Evolutionary conservation across 2,888 invertebrate genomes (phyloP).

Genomic region (Coleophora deauratella): DNA sequence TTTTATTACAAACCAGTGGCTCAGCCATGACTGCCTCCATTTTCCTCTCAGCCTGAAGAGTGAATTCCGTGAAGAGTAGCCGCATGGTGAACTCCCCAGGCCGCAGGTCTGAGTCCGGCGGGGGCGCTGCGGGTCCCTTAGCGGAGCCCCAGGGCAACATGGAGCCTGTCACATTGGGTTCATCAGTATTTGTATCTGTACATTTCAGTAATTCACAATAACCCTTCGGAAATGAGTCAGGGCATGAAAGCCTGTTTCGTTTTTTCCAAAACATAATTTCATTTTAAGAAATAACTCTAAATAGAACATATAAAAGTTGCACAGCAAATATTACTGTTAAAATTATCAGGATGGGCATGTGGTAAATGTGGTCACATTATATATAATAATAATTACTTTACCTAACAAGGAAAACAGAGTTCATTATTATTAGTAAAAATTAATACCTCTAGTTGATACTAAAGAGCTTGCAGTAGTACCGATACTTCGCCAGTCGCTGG

Average conservation of each 20-base stretch:
- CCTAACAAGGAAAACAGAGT: too few relatives aligned
- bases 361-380: too few relatives aligned
- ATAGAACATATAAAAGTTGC: too few relatives aligned
- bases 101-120: constrained; percentile 78
- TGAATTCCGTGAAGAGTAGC: constrained; percentile 95
- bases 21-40: constrained; percentile 96
- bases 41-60: constrained; percentile 94
- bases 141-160: constrained; percentile 89
- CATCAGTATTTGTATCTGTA: background rate
- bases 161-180: constrained; percentile 33
- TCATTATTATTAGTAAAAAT: too few relatives aligned
- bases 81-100: constrained; percentile 98
- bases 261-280: too few relatives aligned
- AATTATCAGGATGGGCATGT: too few relatives aligned
- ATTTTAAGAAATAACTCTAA: too few relatives aligned
- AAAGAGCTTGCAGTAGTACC: constrained; percentile 39
- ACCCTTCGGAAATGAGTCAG: too few relatives aligned
- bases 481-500: constrained; percentile 39
- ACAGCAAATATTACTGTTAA: too few relatives aligned
- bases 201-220: too few relatives aligned
- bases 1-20: constrained; percentile 79
- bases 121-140: constrained; percentile 77
- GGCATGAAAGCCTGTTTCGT: too few relatives aligned
- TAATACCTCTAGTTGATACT: constrained; percentile 49
- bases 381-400: too few relatives aligned